These are phyloP conservation scores for Hydropsyche tenuis DNA, from an alignment of 1,140 invertebrate species.

Conservation along the genomic window DNA sequence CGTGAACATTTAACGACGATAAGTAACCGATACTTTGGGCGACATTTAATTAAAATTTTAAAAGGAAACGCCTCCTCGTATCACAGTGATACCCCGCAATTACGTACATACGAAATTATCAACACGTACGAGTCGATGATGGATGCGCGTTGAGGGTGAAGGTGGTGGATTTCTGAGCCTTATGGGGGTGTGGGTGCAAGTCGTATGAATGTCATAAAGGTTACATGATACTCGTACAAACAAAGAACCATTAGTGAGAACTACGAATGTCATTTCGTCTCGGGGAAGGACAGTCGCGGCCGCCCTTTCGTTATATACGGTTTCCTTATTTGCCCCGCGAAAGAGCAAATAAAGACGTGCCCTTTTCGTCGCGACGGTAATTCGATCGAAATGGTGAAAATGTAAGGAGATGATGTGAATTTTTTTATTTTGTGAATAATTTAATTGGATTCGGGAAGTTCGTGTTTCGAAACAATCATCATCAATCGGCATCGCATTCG, in stretches of 20 bases:
- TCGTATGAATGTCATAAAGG: conserved; percentile 44
- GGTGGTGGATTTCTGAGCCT: not conserved
- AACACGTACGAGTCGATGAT: conserved; percentile 6
- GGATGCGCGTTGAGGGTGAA: conserved; percentile 24
- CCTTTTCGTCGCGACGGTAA: not conserved
- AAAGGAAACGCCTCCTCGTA: conserved; percentile 36
- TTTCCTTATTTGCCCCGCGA: conserved; percentile 2
- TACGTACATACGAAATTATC: no score
- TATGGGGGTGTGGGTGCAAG: not conserved
- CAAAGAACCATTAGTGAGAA: conserved; percentile 48
- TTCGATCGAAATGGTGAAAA: no score
- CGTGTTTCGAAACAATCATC: conserved; percentile 13
- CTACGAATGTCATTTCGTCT: conserved; percentile 47
- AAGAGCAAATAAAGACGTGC: not conserved
- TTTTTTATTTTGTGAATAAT: no score
- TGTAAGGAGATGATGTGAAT: no score
- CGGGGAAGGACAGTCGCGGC: not conserved
- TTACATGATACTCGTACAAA: conserved; percentile 48
- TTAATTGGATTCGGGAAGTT: no score
- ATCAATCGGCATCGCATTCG: conserved; percentile 49
- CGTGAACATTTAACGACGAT: conserved; percentile 42
- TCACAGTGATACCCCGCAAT: not conserved
- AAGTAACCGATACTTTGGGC: conserved; percentile 42
- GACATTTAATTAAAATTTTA: conserved; percentile 46
- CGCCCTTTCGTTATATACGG: conserved; percentile 6